Conservation (phyloP, 2,797 vertebrate genomes). For the Varecia variegata region DNA sequence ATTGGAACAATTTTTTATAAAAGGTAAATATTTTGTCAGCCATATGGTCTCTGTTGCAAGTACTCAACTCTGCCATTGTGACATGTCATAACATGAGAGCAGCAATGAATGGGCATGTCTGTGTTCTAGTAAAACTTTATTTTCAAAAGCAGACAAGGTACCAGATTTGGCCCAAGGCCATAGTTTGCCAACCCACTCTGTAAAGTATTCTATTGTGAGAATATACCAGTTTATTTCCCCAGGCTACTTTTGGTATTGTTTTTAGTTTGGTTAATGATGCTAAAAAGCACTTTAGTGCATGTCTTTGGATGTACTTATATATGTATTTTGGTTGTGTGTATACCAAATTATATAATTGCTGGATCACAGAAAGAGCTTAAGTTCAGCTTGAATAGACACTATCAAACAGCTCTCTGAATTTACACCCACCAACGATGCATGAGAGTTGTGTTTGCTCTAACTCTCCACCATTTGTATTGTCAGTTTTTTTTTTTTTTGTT, state of each 20-base stretch:
- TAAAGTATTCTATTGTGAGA: background rate
- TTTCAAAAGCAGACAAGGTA: background rate
- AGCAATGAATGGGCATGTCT: background rate
- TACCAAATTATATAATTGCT: background rate
- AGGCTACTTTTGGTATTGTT: background rate
- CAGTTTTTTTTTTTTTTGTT: background rate
- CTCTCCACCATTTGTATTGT: background rate
- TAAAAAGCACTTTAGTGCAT: background rate
- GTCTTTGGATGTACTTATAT: background rate
- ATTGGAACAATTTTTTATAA: background rate
- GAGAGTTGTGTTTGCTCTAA: background rate
- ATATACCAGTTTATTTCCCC: background rate
- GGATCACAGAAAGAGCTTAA: background rate
- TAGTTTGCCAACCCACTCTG: background rate
- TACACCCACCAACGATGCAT: background rate
- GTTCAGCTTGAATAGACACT: background rate
- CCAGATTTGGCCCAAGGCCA: background rate
- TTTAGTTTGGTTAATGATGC: background rate
- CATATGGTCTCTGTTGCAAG: background rate
- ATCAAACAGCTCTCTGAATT: background rate
- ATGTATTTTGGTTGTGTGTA: background rate
- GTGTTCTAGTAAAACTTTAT: background rate
- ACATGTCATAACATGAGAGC: background rate
- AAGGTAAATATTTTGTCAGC: background rate
- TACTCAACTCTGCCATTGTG: background rate